Conservation (phyloP, 2,888 invertebrate species). For the Oscheius sp. region DNA sequence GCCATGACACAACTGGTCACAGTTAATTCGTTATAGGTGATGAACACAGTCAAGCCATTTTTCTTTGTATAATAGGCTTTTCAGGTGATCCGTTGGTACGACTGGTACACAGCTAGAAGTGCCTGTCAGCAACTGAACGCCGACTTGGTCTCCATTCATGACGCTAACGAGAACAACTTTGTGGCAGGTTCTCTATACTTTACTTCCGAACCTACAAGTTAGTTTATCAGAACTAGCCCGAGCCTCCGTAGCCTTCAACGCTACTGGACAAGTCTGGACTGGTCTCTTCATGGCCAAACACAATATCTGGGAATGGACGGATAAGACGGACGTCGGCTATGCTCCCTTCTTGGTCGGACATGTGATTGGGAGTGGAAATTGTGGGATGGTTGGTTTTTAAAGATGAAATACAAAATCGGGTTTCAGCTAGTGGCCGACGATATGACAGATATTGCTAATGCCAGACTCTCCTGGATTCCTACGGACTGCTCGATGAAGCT, state of each 20-base stretch:
- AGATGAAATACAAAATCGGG: neutral
- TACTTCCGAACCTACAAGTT: neutral
- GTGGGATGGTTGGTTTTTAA: slow-evolving; percentile 6
- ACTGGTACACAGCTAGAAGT: slow-evolving; percentile 16
- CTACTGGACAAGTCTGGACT: slow-evolving; percentile 26
- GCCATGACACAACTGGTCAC: too few relatives aligned
- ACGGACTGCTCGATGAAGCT: slow-evolving; percentile 23
- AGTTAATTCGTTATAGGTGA: too few relatives aligned
- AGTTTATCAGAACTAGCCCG: slow-evolving; percentile 14
- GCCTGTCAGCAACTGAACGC: slow-evolving; percentile 25
- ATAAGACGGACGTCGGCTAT: slow-evolving; percentile 17
- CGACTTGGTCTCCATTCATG: slow-evolving; percentile 19
- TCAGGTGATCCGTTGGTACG: slow-evolving; percentile 24
- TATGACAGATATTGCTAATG: slow-evolving; percentile 14
- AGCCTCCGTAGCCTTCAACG: slow-evolving; percentile 25
- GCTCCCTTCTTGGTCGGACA: slow-evolving; percentile 23
- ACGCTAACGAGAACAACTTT: slow-evolving; percentile 16
- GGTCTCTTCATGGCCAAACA: slow-evolving; percentile 11
- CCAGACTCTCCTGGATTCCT: slow-evolving; percentile 19
- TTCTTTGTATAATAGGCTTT: neutral
- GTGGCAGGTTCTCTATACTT: slow-evolving; percentile 1
- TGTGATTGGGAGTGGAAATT: slow-evolving; percentile 14
- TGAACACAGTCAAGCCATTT: too few relatives aligned
- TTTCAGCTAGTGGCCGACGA: slow-evolving; percentile 30
- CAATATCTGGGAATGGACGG: slow-evolving; percentile 28